Evolutionary conservation across 2,888 invertebrate species (phyloP).

Genomic region (Leptarthrus brevirostris): DNA sequence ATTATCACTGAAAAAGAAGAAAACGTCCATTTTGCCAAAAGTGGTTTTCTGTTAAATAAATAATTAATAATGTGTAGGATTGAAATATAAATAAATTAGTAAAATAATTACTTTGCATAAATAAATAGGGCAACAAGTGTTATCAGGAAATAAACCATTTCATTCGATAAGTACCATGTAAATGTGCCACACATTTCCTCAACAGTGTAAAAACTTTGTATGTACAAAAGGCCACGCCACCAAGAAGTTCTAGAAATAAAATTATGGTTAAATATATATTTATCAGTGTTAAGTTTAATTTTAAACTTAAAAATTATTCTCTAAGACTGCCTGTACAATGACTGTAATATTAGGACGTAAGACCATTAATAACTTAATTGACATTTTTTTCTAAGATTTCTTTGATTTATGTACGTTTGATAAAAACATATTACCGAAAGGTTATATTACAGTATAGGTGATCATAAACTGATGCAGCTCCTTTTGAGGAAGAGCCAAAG

Average conservation of each 20-base stretch:
- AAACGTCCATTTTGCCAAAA: background rate
- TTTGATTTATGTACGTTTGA: no score
- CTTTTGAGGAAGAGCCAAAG: no score
- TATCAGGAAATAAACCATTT: constrained; percentile 6
- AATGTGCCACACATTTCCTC: constrained; percentile 11
- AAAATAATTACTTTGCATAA: background rate
- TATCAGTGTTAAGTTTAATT: no score
- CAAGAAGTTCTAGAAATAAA: constrained; percentile 16
- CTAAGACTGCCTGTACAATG: no score
- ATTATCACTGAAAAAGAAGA: background rate
- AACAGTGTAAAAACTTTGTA: constrained; percentile 1
- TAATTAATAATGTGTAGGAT: background rate
- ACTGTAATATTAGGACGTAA: no score
- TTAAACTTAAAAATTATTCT: no score
- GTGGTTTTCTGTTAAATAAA: background rate
- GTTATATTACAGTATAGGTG: no score
- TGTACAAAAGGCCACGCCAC: constrained; percentile 8
- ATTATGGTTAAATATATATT: no score
- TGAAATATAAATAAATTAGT: background rate
- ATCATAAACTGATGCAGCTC: no score
- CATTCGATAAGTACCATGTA: constrained; percentile 17
- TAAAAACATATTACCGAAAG: no score
- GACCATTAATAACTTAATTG: no score
- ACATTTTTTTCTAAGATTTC: no score
- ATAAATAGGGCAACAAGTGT: constrained; percentile 5